These are phyloP conservation scores for Caiman crocodilus DNA, from an alignment of 2,797 vertebrate genomes.

Conservation along the genomic window DNA sequence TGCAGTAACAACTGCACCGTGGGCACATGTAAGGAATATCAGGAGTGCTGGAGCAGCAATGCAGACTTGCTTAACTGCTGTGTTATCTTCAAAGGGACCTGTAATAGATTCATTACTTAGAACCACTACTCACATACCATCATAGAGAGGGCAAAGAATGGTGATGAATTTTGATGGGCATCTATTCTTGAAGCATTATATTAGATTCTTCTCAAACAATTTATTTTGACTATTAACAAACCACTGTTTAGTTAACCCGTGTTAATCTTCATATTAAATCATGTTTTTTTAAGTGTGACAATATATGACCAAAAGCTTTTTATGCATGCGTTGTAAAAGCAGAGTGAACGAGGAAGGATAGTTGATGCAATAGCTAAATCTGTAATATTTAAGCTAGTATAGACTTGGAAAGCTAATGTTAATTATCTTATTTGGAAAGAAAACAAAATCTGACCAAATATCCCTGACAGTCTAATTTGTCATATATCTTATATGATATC, in stretches of 20 bases:
- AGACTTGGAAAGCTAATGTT: conserved; percentile 72
- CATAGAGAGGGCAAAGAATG: no score
- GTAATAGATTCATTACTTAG: no score
- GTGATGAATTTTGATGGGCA: no score
- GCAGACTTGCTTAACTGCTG: no score
- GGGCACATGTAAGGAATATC: no score
- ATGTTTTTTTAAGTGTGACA: conserved; percentile 53
- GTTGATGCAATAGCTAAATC: conserved; percentile 70
- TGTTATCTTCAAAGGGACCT: no score
- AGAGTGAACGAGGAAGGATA: conserved; percentile 65
- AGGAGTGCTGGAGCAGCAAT: no score
- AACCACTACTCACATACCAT: no score
- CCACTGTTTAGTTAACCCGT: background rate
- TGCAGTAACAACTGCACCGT: no score
- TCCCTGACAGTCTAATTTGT: conserved; percentile 74
- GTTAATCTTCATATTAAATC: conserved; percentile 16
- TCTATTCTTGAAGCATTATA: background rate
- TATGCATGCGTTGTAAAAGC: conserved; percentile 53
- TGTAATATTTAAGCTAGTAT: conserved; percentile 70
- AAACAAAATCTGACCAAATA: conserved; percentile 74
- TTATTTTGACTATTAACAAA: conserved; percentile 34
- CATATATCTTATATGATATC: conserved; percentile 69
- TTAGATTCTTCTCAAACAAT: background rate
- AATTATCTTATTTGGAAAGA: conserved; percentile 78
- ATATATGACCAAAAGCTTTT: conserved; percentile 60